Evolutionary conservation across 2,888 invertebrate species (phyloP).

Genomic region (Caenorhabditis angaria): DNA sequence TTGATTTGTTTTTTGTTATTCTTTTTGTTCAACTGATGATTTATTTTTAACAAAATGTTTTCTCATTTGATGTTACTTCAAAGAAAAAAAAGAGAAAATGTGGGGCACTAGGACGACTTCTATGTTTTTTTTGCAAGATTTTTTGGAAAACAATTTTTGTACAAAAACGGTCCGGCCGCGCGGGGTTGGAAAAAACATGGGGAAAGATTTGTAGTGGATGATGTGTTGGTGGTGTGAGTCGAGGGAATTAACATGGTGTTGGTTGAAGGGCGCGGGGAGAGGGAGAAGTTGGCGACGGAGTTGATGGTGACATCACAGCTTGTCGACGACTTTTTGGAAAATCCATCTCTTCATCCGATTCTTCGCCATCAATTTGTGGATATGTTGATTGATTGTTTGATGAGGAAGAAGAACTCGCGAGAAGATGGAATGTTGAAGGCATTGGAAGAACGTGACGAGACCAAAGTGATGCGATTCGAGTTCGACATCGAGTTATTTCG

Average conservation of each 20-base stretch:
- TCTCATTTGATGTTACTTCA: neutral
- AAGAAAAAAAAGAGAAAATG: neutral
- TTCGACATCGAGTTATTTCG: slow-evolving; percentile 47
- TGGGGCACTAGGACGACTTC: neutral
- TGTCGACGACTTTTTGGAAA: neutral
- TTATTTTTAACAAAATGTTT: slow-evolving; percentile 1
- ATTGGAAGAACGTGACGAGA: slow-evolving; percentile 42
- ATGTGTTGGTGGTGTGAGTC: neutral
- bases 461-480: slow-evolving; percentile 42
- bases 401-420: slow-evolving; percentile 23
- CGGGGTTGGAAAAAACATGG: neutral
- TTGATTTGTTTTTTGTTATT: slow-evolving; percentile 1
- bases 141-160: neutral
- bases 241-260: slow-evolving; percentile 45
- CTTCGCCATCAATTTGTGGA: neutral
- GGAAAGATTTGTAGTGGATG: neutral
- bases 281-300: slow-evolving; percentile 41
- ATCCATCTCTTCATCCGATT: slow-evolving; percentile 1
- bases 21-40: slow-evolving; percentile 1
- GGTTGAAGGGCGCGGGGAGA: slow-evolving; percentile 45
- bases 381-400: slow-evolving; percentile 9
- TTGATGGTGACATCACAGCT: slow-evolving; percentile 19
- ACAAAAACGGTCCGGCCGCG: neutral
- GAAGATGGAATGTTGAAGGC: slow-evolving; percentile 48
- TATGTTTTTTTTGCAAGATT: neutral